Evolutionary conservation across 2,797 vertebrate genomes (phyloP).

Genomic region (Spinus pinus): DNA sequence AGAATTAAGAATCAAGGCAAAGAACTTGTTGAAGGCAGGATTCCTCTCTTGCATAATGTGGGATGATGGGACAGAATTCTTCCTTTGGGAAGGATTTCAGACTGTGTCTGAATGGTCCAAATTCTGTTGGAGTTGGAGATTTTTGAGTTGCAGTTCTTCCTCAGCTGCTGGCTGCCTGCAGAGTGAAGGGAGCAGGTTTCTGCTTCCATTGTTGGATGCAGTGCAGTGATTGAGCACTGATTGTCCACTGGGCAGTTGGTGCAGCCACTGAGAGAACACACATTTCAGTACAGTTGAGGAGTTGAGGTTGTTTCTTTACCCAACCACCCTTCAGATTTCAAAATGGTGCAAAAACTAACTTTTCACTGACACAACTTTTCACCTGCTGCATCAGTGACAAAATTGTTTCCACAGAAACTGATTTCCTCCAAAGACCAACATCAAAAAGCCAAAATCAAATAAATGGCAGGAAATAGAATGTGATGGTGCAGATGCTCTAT

Average conservation of each 20-base stretch:
- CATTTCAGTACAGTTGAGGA: not conserved
- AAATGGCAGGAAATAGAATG: slow-evolving; percentile 4
- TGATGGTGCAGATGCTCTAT: not conserved
- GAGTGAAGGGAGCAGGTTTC: not conserved
- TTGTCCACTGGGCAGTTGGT: not conserved
- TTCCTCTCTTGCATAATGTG: not conserved
- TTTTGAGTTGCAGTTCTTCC: not conserved
- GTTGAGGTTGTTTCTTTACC: not conserved
- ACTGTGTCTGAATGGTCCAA: not conserved
- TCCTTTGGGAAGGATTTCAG: not conserved
- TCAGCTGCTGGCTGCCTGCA: not conserved
- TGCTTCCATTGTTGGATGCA: not conserved
- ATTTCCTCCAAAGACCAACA: not conserved
- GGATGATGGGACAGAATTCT: not conserved
- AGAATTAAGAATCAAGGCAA: not conserved
- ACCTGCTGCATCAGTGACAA: not conserved
- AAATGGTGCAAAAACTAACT: not conserved
- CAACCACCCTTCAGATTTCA: not conserved
- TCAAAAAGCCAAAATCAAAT: not conserved
- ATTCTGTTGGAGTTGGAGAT: not conserved
- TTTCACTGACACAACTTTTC: not conserved
- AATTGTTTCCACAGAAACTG: slow-evolving; percentile 9
- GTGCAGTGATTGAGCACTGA: not conserved
- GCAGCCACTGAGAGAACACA: not conserved
- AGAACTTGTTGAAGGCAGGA: not conserved